phyloP scores from a whole-genome alignment of 2,888 invertebrate genomes.

The Tenthredo distinguenda region DNA sequence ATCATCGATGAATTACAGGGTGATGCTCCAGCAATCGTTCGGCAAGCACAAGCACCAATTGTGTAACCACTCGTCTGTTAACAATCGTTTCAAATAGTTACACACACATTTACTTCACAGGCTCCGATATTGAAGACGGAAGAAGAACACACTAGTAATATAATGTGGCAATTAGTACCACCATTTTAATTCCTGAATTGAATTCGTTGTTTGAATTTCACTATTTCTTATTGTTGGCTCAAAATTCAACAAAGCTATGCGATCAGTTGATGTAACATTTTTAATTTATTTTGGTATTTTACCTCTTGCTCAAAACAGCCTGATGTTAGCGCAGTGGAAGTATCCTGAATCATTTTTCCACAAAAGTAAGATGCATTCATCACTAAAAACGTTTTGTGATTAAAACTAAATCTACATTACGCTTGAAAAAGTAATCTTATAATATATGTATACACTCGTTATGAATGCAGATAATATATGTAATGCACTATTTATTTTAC shows the following conservation, averaged over 20 bases:
- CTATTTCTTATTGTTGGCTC: background rate
- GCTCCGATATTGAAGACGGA: background rate
- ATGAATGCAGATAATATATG: background rate
- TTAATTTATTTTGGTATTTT: slow-evolving; percentile 1
- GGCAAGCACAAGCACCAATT: slow-evolving; percentile 69
- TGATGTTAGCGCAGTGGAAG: slow-evolving; percentile 61
- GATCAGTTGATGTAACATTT: background rate
- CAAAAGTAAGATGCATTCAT: slow-evolving; percentile 69
- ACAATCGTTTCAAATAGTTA: slow-evolving; percentile 50
- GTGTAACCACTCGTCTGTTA: slow-evolving; percentile 65
- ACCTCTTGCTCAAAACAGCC: slow-evolving; percentile 70
- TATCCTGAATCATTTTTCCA: slow-evolving; percentile 71
- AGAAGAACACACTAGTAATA: background rate
- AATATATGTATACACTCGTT: background rate
- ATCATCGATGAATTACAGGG: slow-evolving; percentile 69
- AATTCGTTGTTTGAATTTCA: background rate
- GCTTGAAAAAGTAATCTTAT: background rate
- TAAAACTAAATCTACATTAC: background rate
- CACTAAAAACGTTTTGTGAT: slow-evolving; percentile 61
- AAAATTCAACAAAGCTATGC: background rate
- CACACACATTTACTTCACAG: slow-evolving; percentile 25
- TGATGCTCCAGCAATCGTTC: slow-evolving; percentile 58
- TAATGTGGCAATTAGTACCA: background rate
- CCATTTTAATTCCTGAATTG: background rate
- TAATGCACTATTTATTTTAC: slow-evolving; percentile 18